Conservation (phyloP, 1,140 invertebrate species). For the Chionoecetes opilio region DNA sequence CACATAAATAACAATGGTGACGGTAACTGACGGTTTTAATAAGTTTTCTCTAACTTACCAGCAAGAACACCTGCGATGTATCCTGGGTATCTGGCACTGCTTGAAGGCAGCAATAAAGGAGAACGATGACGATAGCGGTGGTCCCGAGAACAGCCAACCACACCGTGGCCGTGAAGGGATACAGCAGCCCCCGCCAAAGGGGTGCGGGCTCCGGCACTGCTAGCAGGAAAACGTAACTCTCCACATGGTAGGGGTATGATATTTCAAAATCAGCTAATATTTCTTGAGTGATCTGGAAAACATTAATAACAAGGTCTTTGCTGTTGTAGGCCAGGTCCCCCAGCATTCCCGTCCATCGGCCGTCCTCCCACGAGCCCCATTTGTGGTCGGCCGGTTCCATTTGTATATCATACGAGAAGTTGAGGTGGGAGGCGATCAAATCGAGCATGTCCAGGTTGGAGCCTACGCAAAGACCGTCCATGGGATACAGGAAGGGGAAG, state of each 20-base stretch:
- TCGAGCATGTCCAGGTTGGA: conserved; percentile 63
- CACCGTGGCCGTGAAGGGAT: conserved; percentile 62
- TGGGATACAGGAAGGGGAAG: conserved; percentile 70
- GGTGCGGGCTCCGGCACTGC: conserved; percentile 61
- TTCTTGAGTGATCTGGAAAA: conserved; percentile 59
- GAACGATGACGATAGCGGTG: conserved; percentile 13
- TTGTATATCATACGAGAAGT: conserved; percentile 68
- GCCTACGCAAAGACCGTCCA: conserved; percentile 39
- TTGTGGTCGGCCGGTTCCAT: conserved; percentile 65
- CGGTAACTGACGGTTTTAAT: too few species aligned
- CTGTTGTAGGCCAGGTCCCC: conserved; percentile 71
- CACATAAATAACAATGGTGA: too few species aligned
- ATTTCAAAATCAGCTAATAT: conserved; percentile 64
- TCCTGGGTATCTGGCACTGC: conserved; percentile 58
- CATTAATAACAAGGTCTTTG: conserved; percentile 70
- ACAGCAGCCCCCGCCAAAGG: conserved; percentile 70
- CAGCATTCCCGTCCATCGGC: conserved; percentile 70
- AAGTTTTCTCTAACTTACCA: conserved; percentile 33
- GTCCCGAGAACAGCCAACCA: conserved; percentile 63
- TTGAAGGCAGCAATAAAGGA: conserved; percentile 46
- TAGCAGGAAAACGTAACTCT: conserved; percentile 67
- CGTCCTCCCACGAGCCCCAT: conserved; percentile 72
- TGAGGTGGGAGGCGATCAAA: conserved; percentile 46
- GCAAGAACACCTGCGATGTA: conserved; percentile 42
- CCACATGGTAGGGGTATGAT: conserved; percentile 68